phyloP scores from a whole-genome alignment of 2,797 vertebrate genomes.

The Alca torda region DNA sequence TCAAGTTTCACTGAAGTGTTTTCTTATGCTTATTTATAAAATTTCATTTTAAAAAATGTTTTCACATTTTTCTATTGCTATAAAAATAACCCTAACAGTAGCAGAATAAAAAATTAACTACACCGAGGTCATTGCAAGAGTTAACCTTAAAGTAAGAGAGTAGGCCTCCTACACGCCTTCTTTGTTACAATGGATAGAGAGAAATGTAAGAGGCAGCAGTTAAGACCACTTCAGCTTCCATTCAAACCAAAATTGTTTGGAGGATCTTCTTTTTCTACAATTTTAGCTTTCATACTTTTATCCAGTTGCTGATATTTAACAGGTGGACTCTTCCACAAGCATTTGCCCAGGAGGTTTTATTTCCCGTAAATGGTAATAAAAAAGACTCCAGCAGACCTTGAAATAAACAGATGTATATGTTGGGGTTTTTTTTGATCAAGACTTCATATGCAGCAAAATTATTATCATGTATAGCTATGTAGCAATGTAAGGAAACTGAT shows the following conservation, averaged over 20 bases:
- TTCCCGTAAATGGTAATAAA: background rate
- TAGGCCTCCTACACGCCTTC: background rate
- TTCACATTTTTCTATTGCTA: background rate
- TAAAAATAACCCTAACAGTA: background rate
- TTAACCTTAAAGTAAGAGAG: background rate
- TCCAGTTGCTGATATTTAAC: background rate
- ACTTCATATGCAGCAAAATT: background rate
- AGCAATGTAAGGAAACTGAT: background rate
- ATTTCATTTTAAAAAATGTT: rapidly evolving
- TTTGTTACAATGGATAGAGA: background rate
- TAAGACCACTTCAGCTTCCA: background rate
- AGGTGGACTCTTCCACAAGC: background rate
- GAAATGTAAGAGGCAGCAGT: background rate
- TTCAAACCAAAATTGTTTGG: background rate
- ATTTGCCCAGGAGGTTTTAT: background rate
- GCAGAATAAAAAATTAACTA: background rate
- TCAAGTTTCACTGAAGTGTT: background rate
- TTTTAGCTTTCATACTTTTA: background rate
- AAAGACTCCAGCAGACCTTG: background rate
- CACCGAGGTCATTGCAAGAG: background rate
- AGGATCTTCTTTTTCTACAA: background rate
- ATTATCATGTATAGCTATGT: background rate
- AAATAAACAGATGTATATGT: background rate
- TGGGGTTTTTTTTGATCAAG: background rate
- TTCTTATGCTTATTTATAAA: background rate